phyloP scores from a whole-genome alignment of 2,797 vertebrate species.

The Brachymystax lenok region DNA sequence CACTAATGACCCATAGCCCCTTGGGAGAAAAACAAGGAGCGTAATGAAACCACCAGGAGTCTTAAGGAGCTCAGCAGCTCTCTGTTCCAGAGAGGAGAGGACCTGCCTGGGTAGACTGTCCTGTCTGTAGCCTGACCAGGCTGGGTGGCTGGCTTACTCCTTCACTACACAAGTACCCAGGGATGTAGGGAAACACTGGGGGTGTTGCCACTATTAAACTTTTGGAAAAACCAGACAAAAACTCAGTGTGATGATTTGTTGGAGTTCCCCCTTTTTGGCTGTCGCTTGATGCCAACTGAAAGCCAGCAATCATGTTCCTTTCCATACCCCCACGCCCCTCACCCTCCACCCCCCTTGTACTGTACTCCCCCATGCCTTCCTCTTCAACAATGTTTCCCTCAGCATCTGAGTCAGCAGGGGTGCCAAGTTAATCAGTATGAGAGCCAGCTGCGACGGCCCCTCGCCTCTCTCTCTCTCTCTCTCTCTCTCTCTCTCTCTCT shows the following conservation, averaged over 20 bases:
- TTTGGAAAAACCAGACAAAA: slow-evolving; percentile 44
- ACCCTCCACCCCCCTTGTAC: not conserved
- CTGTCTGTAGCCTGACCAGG: not conserved
- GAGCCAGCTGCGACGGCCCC: slow-evolving; percentile 70
- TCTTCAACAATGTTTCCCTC: slow-evolving; percentile 63
- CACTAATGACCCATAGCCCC: slow-evolving; percentile 68
- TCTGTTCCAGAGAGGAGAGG: slow-evolving; percentile 9
- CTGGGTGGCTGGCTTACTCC: not conserved
- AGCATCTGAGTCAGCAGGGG: slow-evolving; percentile 58
- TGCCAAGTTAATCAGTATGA: slow-evolving; percentile 81
- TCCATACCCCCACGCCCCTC: slow-evolving; percentile 1
- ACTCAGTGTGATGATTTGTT: slow-evolving; percentile 58
- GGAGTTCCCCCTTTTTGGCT: slow-evolving; percentile 30
- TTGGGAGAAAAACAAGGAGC: slow-evolving; percentile 64
- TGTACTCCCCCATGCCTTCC: slow-evolving; percentile 2
- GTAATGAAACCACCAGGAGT: slow-evolving; percentile 53
- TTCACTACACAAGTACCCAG: no score
- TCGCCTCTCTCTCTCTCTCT: slow-evolving; percentile 27
- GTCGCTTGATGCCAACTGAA: slow-evolving; percentile 57
- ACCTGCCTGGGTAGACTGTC: slow-evolving; percentile 3
- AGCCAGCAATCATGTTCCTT: slow-evolving; percentile 21
- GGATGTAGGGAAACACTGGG: slow-evolving; percentile 25
- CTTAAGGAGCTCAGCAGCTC: slow-evolving; percentile 45
- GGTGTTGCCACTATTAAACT: slow-evolving; percentile 30
- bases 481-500: slow-evolving; percentile 36